Conservation (phyloP, 1,140 invertebrate species). For the Philaenus spumarius region DNA sequence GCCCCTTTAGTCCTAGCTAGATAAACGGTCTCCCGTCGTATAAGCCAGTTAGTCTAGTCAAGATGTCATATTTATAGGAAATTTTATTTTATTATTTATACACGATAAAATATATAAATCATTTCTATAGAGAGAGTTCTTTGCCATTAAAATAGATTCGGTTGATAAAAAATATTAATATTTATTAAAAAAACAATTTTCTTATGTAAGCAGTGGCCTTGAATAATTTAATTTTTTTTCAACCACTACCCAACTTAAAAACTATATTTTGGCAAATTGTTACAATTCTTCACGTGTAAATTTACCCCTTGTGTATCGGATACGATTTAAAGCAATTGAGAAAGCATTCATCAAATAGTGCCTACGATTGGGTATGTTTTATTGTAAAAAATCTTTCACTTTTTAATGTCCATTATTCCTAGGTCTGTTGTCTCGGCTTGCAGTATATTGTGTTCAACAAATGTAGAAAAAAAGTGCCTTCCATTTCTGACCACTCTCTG, state of each 20-base stretch:
- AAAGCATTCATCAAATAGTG: slow-evolving; percentile 16
- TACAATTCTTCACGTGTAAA: slow-evolving; percentile 7
- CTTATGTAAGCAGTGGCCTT: slow-evolving; percentile 10
- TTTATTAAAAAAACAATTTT: no score
- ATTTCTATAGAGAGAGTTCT: no score
- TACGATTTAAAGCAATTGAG: slow-evolving; percentile 7
- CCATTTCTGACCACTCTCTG: slow-evolving; percentile 27
- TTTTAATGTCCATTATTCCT: slow-evolving; percentile 16
- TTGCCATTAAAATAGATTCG: no score
- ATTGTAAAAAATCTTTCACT: slow-evolving; percentile 12
- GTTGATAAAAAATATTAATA: no score
- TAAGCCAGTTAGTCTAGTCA: slow-evolving; percentile 16
- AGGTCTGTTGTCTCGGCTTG: slow-evolving; percentile 1
- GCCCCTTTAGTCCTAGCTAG: no score
- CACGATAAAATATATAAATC: no score
- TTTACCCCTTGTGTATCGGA: slow-evolving; percentile 3
- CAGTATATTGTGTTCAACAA: slow-evolving; percentile 20
- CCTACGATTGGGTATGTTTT: slow-evolving; percentile 12
- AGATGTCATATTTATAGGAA: not conserved
- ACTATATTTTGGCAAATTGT: slow-evolving; percentile 14
- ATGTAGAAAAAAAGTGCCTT: slow-evolving; percentile 28
- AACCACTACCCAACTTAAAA: not conserved
- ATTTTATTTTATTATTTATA: no score
- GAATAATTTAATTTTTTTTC: slow-evolving; percentile 6
- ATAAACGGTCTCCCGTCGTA: not conserved